Evolutionary conservation across 2,113 vertebrate species (phyloP), one percentile per base, ranked within the genome.

Genomic region (Eptesicus fuscus): DNA sequence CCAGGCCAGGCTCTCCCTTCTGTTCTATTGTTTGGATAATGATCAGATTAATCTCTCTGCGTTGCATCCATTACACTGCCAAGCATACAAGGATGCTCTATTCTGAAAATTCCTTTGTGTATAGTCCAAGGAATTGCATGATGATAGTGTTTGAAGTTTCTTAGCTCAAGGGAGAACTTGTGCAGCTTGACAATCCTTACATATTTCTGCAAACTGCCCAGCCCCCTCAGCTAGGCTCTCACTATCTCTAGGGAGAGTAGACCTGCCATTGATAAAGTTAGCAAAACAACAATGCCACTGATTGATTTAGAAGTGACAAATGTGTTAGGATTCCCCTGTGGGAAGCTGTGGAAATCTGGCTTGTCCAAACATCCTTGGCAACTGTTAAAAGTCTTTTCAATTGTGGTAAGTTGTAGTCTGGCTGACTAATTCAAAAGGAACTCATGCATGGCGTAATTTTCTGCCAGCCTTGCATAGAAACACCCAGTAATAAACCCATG

Each of bases 361-460:
- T 89, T 93, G 70, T 90, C 93, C 95, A 89, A 88, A 93, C 32
- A 96, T 91, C 85, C 79, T 96, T 96, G 93, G 94, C 88, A 95
- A 95, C 49, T 63, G 65, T 42, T n/a, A 40, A 88, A 76, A 95
- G 82, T 86, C 59, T 93, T 92, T 86, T 95, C 83, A 69, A 25
- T 42, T 83, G 85, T 56, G 85, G 56, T 79, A 93, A 94, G 51
- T 96, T 88, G 70, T 92, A 65, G 25, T 92, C 73, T 91, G 82
- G 74, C 82, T 92, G 70, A 87, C 65, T 93, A 79, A 95, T 80
- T 95, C 74, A 59, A 89, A 93, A 95, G 78, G 91, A 96, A 91
- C 73, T 80, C 94, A 91, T 82, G 73, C 70, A 0, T 93, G 59
- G 30, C 83, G 63, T 51, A 92, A 83, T 91, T 88, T 96, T 87